Conservation (phyloP, 2,113 vertebrate genomes). For the Heterocephalus glaber region DNA sequence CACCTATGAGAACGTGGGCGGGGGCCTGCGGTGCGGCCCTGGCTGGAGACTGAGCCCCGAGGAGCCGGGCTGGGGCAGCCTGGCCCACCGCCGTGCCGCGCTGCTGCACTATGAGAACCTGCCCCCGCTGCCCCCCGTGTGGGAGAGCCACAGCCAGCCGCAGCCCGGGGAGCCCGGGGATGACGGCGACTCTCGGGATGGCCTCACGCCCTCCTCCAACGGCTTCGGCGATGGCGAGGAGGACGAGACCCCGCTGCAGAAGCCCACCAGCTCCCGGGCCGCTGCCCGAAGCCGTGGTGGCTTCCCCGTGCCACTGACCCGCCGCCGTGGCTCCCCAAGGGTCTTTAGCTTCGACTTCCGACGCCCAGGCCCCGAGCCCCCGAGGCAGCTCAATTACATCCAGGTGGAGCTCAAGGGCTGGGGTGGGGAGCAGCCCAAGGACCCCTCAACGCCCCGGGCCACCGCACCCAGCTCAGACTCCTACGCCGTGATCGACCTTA, state of each 20-base stretch:
- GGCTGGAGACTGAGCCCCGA: slow-evolving; percentile 86
- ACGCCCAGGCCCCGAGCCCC: slow-evolving; percentile 88
- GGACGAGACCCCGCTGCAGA: slow-evolving; percentile 90
- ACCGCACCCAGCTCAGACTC: slow-evolving; percentile 87
- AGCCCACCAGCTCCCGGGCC: slow-evolving; percentile 87
- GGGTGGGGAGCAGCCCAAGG: slow-evolving; percentile 81
- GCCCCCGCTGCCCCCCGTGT: slow-evolving; percentile 94
- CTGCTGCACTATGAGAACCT: slow-evolving; percentile 98
- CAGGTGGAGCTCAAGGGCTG: slow-evolving; percentile 96
- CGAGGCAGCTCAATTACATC: slow-evolving; percentile 98
- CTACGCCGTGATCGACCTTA: slow-evolving; percentile 97
- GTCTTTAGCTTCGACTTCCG: slow-evolving; percentile 98
- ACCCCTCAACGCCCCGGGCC: not conserved
- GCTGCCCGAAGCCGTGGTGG: slow-evolving; percentile 58
- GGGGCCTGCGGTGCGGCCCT: slow-evolving; percentile 81
- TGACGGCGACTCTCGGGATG: slow-evolving; percentile 86
- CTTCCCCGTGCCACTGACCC: slow-evolving; percentile 82
- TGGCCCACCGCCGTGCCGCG: slow-evolving; percentile 89
- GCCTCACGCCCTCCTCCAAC: slow-evolving; percentile 89
- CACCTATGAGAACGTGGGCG: slow-evolving; percentile 95
- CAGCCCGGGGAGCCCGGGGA: slow-evolving; percentile 88
- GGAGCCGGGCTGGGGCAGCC: slow-evolving; percentile 79
- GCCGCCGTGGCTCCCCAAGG: slow-evolving; percentile 78
- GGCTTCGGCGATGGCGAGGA: slow-evolving; percentile 93
- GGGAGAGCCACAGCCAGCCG: slow-evolving; percentile 92